Evolutionary conservation across 2,888 invertebrate species (phyloP), one percentile per base, ranked within the genome.

Genomic region (Caenorhabditis uteleia): DNA sequence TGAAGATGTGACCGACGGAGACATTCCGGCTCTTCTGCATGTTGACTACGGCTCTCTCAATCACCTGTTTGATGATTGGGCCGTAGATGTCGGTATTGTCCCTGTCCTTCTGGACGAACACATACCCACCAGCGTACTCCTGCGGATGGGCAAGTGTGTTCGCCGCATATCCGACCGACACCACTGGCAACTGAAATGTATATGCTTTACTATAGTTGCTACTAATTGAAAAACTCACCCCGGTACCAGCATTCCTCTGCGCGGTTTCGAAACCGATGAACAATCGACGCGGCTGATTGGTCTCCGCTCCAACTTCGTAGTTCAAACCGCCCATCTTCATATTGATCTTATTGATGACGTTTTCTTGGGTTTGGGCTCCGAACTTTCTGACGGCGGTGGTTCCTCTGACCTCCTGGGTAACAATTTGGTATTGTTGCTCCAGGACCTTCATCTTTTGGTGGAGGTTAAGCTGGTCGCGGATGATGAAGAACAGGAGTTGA

Each of bases 201-300:
- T n/a, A n/a, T n/a, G 14, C 25, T 40, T 62, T 62, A 16, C 50
- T 45, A 2, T 29, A 48, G 18, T 23, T 45, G 4, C 62, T 57
- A 18, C 50, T 21, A 23, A 21, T 8, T 6, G 20, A 14, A 7
- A 25, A 3, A 40, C 25, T n/a, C n/a, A n/a, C n/a, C n/a, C n/a
- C n/a, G n/a, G n/a, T 23, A 23, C n/a, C 23, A 7, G 8, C 21
- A 23, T 18, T 14, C 10, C 12, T 7, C 20, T 10, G 14, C 25
- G 40, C 21, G n/a, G 23, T 23, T 40, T 40, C 40, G 25, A 40
- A 40, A 12, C 40, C 40, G 25, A 40, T 7, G 14, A 23, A 23
- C 21, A 40, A 10, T 12, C 8, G n/a, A n/a, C n/a, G n/a, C n/a
- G n/a, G n/a, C n/a, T n/a, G n/a, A n/a, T n/a, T n/a, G n/a, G n/a